Evolutionary conservation across 1,140 invertebrate genomes (phyloP).

Genomic region (Chironomus striatipennis): DNA sequence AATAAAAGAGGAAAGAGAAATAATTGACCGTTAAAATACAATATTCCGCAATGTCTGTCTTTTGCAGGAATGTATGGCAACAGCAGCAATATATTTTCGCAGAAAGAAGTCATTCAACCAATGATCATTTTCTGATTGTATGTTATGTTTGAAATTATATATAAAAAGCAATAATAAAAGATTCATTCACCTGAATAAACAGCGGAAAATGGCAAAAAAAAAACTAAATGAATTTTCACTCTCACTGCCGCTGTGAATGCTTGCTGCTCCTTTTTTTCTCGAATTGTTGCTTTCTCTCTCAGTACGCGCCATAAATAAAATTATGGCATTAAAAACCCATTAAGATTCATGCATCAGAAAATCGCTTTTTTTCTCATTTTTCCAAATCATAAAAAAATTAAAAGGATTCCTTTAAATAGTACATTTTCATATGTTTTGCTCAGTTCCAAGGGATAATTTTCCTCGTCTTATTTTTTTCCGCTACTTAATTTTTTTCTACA

Average conservation of each 20-base stretch:
- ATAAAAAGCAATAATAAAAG: neutral
- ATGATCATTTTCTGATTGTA: neutral
- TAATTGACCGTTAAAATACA: slow-evolving; percentile 3
- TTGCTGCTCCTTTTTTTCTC: neutral
- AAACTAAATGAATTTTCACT: slow-evolving; percentile 1
- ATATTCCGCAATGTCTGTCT: slow-evolving; percentile 12
- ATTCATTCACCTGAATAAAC: slow-evolving; percentile 13
- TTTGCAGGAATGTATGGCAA: slow-evolving; percentile 7
- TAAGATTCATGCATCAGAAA: slow-evolving; percentile 24
- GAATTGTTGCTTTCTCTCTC: neutral
- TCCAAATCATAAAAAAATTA: slow-evolving; percentile 24
- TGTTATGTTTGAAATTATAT: too few species aligned
- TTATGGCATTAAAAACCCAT: slow-evolving; percentile 22
- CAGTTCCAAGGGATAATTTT: neutral
- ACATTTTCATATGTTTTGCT: neutral
- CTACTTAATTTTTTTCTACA: too few species aligned
- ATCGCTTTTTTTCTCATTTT: slow-evolving; percentile 20
- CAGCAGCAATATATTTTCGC: neutral
- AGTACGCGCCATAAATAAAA: slow-evolving; percentile 21
- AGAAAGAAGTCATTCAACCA: slow-evolving; percentile 7
- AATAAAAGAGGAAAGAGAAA: neutral
- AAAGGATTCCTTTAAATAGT: slow-evolving; percentile 14
- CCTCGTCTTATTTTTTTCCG: neutral
- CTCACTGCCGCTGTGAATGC: neutral
- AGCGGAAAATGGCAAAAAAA: slow-evolving; percentile 3